Evolutionary conservation across 1,140 invertebrate genomes (phyloP).

Genomic region (Augochlora pura): DNA sequence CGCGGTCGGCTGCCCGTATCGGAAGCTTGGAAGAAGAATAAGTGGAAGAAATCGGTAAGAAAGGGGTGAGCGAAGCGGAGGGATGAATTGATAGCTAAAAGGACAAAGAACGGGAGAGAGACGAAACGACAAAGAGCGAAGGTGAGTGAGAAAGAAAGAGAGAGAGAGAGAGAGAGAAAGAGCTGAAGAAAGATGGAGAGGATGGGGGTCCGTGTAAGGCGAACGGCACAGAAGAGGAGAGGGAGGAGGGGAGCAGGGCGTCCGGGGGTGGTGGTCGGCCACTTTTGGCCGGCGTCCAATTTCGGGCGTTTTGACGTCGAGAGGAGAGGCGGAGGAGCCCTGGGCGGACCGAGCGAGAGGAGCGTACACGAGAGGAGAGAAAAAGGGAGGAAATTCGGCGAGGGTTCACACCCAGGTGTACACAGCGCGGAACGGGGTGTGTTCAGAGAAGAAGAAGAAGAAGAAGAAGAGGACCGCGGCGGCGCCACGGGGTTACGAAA

Average conservation of each 20-base stretch:
- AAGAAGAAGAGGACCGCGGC: too few species aligned
- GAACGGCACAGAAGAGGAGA: conserved; percentile 38
- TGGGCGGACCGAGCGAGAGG: neutral
- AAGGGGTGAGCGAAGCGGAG: conserved; percentile 8
- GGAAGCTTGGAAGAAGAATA: conserved; percentile 44
- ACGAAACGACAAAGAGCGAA: too few species aligned
- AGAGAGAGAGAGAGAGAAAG: neutral
- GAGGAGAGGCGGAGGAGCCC: conserved; percentile 5
- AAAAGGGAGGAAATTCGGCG: conserved; percentile 30
- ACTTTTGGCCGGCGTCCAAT: conserved; percentile 66
- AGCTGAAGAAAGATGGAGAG: neutral
- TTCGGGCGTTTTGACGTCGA: conserved; percentile 56
- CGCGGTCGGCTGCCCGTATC: conserved; percentile 19
- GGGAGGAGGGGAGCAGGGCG: conserved; percentile 30
- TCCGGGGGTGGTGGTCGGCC: conserved; percentile 53
- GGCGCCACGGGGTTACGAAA: conserved; percentile 53
- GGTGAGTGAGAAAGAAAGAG: too few species aligned
- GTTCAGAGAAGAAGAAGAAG: conserved; percentile 29
- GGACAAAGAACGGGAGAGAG: too few species aligned
- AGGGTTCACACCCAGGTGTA: conserved; percentile 35
- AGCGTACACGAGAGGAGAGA: neutral
- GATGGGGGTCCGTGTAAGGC: conserved; percentile 1
- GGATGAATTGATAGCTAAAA: conserved; percentile 60
- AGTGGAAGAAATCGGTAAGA: conserved; percentile 24
- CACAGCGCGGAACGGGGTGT: conserved; percentile 28